These are phyloP conservation scores for Orthonychiurus folsomi DNA, from an alignment of 2,888 invertebrate species.

Conservation along the genomic window DNA sequence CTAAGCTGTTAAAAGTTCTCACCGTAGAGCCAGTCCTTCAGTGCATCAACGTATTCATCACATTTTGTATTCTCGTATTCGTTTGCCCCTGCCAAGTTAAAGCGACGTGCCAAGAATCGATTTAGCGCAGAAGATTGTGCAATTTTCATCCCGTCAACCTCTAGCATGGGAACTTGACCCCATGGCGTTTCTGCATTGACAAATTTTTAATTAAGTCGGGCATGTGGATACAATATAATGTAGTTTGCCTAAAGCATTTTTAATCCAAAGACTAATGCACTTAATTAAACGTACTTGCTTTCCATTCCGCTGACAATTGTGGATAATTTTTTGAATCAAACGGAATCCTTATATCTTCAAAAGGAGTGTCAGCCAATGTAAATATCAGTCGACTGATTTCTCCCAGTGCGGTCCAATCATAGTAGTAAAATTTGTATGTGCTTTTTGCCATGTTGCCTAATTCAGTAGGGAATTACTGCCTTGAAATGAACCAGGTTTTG, in stretches of 20 bases:
- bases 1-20: no score
- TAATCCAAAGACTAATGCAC: no score
- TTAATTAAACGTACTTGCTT: slow-evolving; percentile 5
- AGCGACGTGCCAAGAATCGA: slow-evolving; percentile 37
- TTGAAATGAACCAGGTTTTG: no score
- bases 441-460: not conserved
- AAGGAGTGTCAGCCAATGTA: not conserved
- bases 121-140: not conserved
- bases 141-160: not conserved
- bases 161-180: slow-evolving; percentile 26
- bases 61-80: slow-evolving; percentile 25
- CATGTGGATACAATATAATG: not conserved
- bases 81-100: slow-evolving; percentile 24
- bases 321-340: not conserved
- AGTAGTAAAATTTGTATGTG: not conserved
- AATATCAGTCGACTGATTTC: slow-evolving; percentile 3
- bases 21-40: slow-evolving; percentile 10
- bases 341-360: not conserved
- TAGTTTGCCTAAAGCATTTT: not conserved
- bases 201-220: not conserved
- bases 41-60: slow-evolving; percentile 22
- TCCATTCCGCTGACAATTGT: not conserved
- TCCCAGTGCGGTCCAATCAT: not conserved
- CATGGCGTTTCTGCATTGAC: not conserved
- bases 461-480: no score